Evolutionary conservation across 2,888 invertebrate genomes (phyloP).

Genomic region (Cyclophora albipunctata): DNA sequence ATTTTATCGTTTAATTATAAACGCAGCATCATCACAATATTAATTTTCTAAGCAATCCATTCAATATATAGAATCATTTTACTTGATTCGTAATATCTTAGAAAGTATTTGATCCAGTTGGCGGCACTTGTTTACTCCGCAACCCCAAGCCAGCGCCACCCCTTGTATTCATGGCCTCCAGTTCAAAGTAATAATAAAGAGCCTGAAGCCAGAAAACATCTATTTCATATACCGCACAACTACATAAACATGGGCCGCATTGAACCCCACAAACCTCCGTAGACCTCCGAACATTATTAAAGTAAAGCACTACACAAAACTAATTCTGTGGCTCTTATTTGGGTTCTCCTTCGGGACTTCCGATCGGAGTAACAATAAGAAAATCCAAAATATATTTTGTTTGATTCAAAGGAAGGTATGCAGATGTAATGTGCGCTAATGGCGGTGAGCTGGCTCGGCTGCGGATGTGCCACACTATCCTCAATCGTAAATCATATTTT

Average conservation of each 20-base stretch:
- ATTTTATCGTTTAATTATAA: too few relatives aligned
- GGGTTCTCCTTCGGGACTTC: constrained; percentile 49
- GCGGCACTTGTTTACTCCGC: constrained; percentile 63
- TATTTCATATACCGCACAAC: constrained; percentile 62
- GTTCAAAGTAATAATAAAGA: constrained; percentile 72
- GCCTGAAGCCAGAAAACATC: constrained; percentile 74
- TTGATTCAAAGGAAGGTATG: constrained; percentile 31
- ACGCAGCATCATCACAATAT: too few relatives aligned
- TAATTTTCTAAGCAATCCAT: too few relatives aligned
- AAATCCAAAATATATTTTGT: constrained; percentile 33
- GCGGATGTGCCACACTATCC: constrained; percentile 48
- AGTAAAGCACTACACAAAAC: constrained; percentile 63
- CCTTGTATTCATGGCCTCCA: constrained; percentile 45
- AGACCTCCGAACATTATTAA: constrained; percentile 67
- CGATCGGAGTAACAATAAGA: constrained; percentile 41
- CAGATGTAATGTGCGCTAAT: constrained; percentile 44
- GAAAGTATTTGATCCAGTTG: constrained; percentile 54
- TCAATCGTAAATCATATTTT: constrained; percentile 63
- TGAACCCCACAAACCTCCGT: constrained; percentile 61
- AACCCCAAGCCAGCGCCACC: constrained; percentile 50
- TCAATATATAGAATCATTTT: too few relatives aligned
- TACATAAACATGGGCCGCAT: constrained; percentile 54
- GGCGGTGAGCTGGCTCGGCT: constrained; percentile 35
- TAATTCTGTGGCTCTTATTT: constrained; percentile 60
- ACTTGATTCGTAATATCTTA: constrained; percentile 19